Percentiles rank a stretch among this genome's conserved stretches.
Conservation (phyloP, 2,888 invertebrate species). For the Lithophane leautieri region DNA sequence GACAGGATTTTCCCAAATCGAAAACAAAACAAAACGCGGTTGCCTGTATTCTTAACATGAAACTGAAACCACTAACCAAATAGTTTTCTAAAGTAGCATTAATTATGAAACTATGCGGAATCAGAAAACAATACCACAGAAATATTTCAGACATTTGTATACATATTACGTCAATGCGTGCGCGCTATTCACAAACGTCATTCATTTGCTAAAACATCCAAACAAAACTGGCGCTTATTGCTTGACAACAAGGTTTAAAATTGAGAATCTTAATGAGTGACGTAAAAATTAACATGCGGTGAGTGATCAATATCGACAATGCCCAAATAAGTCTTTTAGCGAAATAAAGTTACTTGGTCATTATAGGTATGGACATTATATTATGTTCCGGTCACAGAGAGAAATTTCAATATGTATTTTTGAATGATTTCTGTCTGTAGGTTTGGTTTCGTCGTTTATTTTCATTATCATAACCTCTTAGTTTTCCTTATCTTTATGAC, state of each 20-base stretch:
- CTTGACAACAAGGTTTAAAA: not conserved
- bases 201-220: not conserved
- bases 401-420: not conserved
- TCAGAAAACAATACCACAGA: constrained; percentile 18
- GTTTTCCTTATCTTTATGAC: not conserved
- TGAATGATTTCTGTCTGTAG: not conserved
- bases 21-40: not conserved
- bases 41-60: not conserved
- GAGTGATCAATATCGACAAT: constrained; percentile 17
- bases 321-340: constrained; percentile 35
- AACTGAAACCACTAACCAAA: not conserved
- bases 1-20: not conserved
- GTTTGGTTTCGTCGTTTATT: constrained; percentile 1
- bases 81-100: not conserved
- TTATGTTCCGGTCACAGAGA: constrained; percentile 39
- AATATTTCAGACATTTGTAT: constrained; percentile 24
- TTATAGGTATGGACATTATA: too few species aligned
- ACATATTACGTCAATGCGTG: constrained; percentile 55
- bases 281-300: not conserved
- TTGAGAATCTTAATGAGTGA: not conserved
- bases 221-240: constrained; percentile 1
- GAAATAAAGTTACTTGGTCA: constrained; percentile 16
- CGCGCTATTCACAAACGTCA: constrained; percentile 29
- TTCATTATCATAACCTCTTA: not conserved
- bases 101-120: constrained; percentile 30